phyloP scores from a whole-genome alignment of 1,140 invertebrate species.

The Drosophila neocordata region DNA sequence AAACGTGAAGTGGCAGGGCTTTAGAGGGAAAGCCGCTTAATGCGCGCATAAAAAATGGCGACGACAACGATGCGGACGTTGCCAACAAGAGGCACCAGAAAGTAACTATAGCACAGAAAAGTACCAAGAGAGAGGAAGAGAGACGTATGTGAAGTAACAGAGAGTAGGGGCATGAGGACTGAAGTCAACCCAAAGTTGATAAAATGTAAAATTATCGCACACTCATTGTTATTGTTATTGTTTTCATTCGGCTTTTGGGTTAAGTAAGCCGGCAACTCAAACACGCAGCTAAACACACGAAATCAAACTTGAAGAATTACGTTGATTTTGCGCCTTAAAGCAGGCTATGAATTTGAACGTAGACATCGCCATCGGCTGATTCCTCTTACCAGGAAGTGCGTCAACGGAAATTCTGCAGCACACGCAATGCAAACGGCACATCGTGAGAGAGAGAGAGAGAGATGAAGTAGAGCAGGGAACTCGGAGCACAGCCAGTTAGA shows the following conservation, averaged over 20 bases:
- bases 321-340: constrained; percentile 67
- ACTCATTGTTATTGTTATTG: constrained; percentile 79
- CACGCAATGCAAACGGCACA: constrained; percentile 52
- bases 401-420: constrained; percentile 69
- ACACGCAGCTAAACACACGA: constrained; percentile 71
- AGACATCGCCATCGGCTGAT: constrained; percentile 25
- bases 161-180: background rate
- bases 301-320: constrained; percentile 79
- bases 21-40: constrained; percentile 75
- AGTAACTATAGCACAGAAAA: background rate
- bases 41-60: constrained; percentile 78
- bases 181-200: constrained; percentile 68
- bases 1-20: constrained; percentile 68
- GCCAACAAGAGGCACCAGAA: background rate
- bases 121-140: constrained; percentile 5
- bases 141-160: constrained; percentile 22
- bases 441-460: background rate
- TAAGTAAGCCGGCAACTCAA: constrained; percentile 72
- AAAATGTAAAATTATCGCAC: constrained; percentile 81
- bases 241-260: constrained; percentile 43
- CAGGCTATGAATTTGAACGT: constrained; percentile 14
- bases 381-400: constrained; percentile 50
- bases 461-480: background rate
- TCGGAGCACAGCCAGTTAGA: constrained; percentile 58
- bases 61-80: constrained; percentile 50